Percentiles rank a stretch among this genome's conserved stretches.
Conservation (phyloP, 2,797 vertebrate genomes). For the Cossypha polioptera region DNA sequence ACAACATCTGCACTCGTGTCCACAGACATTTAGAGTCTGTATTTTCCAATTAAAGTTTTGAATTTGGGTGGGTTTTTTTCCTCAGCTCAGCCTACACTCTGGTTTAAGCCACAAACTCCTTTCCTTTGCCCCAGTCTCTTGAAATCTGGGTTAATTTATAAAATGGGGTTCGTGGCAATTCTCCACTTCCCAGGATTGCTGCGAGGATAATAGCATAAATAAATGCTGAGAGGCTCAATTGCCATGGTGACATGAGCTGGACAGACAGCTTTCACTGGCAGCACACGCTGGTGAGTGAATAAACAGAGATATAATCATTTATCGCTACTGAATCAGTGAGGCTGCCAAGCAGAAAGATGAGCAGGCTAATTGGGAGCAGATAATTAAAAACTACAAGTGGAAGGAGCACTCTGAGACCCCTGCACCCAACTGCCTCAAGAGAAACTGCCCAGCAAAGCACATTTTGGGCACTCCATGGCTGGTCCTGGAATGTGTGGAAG, state of each 20-base stretch:
- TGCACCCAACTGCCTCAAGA: not conserved
- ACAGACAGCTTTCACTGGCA: not conserved
- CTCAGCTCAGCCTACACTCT: not conserved
- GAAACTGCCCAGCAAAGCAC: not conserved
- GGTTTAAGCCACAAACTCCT: not conserved
- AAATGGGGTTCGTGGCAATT: not conserved
- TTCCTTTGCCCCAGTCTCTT: not conserved
- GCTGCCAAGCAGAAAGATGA: slow-evolving; percentile 1
- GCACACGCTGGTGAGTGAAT: not conserved
- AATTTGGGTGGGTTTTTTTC: not conserved
- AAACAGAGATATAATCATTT: not conserved
- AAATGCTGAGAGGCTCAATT: not conserved
- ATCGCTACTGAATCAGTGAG: not conserved
- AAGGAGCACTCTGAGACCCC: not conserved
- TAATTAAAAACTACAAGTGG: not conserved
- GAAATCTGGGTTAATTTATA: not conserved
- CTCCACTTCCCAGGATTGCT: not conserved
- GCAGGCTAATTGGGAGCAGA: not conserved
- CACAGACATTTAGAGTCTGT: not conserved
- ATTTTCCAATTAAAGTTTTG: not conserved
- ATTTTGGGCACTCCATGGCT: not conserved
- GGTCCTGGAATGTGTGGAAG: not conserved
- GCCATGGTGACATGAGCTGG: not conserved
- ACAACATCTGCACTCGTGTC: not conserved
- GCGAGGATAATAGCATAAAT: not conserved